Base-by-base conservation (phyloP, 2,113 vertebrate genomes). In the Scalopus aquaticus region DNA sequence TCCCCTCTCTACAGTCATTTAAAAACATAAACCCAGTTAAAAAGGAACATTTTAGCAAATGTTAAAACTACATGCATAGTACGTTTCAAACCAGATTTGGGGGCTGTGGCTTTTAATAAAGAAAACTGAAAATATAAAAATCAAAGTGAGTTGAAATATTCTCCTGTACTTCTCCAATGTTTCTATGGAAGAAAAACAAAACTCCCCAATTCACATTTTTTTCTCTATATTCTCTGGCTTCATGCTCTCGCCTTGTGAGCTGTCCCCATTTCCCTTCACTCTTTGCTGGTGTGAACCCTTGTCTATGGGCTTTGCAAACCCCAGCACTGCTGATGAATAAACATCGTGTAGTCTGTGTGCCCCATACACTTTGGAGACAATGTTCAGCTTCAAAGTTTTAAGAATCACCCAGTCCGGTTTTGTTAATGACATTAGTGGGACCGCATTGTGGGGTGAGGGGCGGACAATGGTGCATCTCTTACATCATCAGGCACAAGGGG, bases 341-440 rank as follows among this genome's bases (percentile, higher is more conserved):
- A 92, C 92, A n/a, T 86, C 65, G 24, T 62, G 51, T 69, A 44
- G 24, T 56, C 82, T 85, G 96, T 81, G 89, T 3, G 30, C 84
- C 93, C 54, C n/a, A 9, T 16, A 62, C 49, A 78, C 89, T 96
- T 85, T 39, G 90, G 84, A 94, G 96, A 95, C 73, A 85, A 42
- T 65, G 94, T 93, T 90, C 88, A 85, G 92, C 96, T 96, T 93
- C 64, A 60, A 76, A 81, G 56, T 97, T 87, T 96, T 96, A 92
- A 79, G 81, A 96, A 82, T 77, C 65, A 67, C 88, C 94, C 12
- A 12, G 73, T 26, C 2, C 0, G 13, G 93, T 97, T 96, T 97
- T 97, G 82, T 95, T 95, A 92, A 91, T 49, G 35, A 96, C 74
- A 32, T 90, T 56, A 49, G 77, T 76, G 81, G 96, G 96, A 46